Evolutionary conservation across 92 coral and sea anemone species (phyloP).

Genomic region (Phymanthus crucifer): DNA sequence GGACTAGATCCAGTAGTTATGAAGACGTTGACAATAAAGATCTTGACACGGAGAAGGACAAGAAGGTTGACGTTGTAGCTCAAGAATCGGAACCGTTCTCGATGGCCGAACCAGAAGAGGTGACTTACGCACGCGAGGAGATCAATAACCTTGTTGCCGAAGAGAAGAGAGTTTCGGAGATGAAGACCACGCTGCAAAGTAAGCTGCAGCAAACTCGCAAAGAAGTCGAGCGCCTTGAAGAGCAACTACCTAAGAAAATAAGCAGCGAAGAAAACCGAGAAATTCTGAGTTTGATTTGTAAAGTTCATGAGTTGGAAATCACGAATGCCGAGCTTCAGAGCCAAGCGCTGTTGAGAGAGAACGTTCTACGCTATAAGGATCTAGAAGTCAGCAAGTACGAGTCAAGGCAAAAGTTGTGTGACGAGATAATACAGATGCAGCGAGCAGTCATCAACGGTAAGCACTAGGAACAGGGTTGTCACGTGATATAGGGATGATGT

Average conservation of each 20-base stretch:
- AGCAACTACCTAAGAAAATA: conserved; percentile 77
- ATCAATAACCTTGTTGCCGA: conserved; percentile 75
- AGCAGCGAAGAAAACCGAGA: conserved; percentile 88
- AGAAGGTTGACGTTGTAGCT: conserved; percentile 9
- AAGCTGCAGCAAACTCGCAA: conserved; percentile 73
- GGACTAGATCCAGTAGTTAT: not conserved
- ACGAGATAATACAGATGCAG: conserved; percentile 84
- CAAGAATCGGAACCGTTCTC: conserved; percentile 17
- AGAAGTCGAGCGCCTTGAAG: conserved; percentile 83
- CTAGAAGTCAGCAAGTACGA: conserved; percentile 73
- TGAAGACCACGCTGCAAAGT: conserved; percentile 69
- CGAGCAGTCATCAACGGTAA: conserved; percentile 70
- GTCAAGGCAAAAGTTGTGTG: conserved; percentile 79
- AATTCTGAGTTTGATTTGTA: conserved; percentile 74
- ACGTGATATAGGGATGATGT: not conserved
- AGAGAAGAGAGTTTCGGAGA: conserved; percentile 67
- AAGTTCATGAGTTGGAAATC: conserved; percentile 83
- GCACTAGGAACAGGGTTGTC: not conserved
- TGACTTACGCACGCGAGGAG: conserved; percentile 79
- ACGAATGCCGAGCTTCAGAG: conserved; percentile 86
- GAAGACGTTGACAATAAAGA: conserved; percentile 83
- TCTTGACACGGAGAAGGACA: conserved; percentile 68
- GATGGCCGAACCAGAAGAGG: conserved; percentile 78
- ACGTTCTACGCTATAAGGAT: conserved; percentile 77
- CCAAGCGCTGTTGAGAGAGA: conserved; percentile 72